Conservation (phyloP, 2,888 invertebrate species). For the Micoletzkya japonica region DNA sequence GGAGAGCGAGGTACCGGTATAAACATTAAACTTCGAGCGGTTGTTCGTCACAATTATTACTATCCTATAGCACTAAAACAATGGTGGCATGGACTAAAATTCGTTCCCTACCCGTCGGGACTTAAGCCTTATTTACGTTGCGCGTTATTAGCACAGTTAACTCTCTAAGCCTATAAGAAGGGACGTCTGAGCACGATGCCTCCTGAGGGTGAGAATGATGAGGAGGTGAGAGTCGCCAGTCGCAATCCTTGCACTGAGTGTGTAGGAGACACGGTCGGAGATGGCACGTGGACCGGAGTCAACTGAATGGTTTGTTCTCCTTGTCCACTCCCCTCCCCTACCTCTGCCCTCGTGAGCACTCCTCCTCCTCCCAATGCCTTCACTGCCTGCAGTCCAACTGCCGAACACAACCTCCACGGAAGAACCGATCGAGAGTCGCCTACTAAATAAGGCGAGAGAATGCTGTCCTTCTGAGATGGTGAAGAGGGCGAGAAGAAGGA, state of each 20-base stretch:
- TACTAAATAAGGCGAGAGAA: slow-evolving; percentile 12
- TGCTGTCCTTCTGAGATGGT: not conserved
- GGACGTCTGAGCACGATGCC: slow-evolving; percentile 20
- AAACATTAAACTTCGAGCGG: no score
- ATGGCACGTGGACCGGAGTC: not conserved
- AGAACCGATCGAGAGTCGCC: slow-evolving; percentile 19
- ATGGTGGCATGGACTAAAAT: no score
- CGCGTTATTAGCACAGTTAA: no score
- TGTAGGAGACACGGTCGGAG: slow-evolving; percentile 3
- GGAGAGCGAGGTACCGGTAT: no score
- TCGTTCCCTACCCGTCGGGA: no score
- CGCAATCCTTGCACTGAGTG: not conserved
- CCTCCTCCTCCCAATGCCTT: slow-evolving; percentile 11
- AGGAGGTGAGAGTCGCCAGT: not conserved
- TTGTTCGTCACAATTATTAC: no score
- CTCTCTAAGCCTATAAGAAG: not conserved
- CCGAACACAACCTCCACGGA: slow-evolving; percentile 19
- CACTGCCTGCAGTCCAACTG: slow-evolving; percentile 16
- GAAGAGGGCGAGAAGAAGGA: slow-evolving; percentile 37
- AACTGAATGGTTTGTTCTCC: not conserved
- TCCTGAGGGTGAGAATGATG: slow-evolving; percentile 9
- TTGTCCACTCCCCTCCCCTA: not conserved
- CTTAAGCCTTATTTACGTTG: no score
- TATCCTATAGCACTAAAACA: no score
- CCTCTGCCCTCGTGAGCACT: slow-evolving; percentile 21